Evolutionary conservation across 2,797 vertebrate species (phyloP), one percentile per base, ranked within the genome.

Genomic region (Streptopelia turtur): DNA sequence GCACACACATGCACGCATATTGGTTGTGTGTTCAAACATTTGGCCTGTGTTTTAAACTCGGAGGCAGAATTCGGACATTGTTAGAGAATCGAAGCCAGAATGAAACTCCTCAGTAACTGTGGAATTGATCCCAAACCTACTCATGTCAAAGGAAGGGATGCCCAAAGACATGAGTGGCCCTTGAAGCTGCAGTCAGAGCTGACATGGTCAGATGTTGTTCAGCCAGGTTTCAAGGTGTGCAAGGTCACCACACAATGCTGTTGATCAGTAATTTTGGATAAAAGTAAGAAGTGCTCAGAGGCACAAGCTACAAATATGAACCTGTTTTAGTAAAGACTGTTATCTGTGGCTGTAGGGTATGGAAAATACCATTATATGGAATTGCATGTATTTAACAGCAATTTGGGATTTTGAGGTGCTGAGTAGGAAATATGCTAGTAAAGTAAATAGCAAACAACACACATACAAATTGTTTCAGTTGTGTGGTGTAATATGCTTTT

Each of bases 1-100:
- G 78, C 86, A 17, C 20, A 41, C 20, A 56, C 3, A 1, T 18
- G 10, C 5, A 1, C 4, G 6, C 3, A 2, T 20, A 10, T 75
- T 3, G 5, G 8, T 61, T 82, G 22, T 68, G 17, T 50, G 33
- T 57, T 64, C 27, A 66, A 49, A 83, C 8, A 50, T 80, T n/a
- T 49, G 23, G 37, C 37, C 28, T 59, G 16, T 72, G n/a, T 61
- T 86, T 89, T 69, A 52, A 85, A 52, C 50, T 39, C 28, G 10
- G 47, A 75, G 47, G 9, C 45, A 35, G 27, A 77, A 72, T 14
- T 63, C 12, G 65, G 33, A 13, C 0, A 3, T 59, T 37, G n/a
- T n/a, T 80, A 65, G 57, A 50, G 69, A 79, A 63, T 5, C n/a
- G 37, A 90, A 94, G 30, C 27, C 63, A 79, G 65, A 31, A 22